Conservation (phyloP, 2,797 vertebrate genomes). For the Coregonus suidteri region DNA sequence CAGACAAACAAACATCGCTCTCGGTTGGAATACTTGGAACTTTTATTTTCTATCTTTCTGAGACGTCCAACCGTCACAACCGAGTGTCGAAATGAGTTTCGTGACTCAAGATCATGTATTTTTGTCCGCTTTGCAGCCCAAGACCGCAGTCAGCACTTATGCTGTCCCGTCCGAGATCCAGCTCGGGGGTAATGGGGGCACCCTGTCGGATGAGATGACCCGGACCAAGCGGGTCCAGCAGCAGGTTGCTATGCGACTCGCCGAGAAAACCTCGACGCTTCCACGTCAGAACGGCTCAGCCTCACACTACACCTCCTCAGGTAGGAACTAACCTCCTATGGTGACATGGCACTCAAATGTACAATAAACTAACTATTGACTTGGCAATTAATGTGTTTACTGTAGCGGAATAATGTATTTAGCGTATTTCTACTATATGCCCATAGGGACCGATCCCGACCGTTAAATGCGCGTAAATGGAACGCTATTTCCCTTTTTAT, state of each 20-base stretch:
- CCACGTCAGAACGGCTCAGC: conserved; percentile 69
- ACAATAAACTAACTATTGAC: too few species aligned
- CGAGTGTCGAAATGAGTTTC: conserved; percentile 55
- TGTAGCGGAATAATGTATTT: too few species aligned
- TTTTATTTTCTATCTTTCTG: neutral
- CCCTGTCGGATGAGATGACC: conserved; percentile 63
- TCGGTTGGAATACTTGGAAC: neutral
- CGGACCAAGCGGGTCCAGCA: conserved; percentile 85
- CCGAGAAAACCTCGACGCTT: conserved; percentile 75
- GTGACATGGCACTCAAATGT: neutral
- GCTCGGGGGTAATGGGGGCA: conserved; percentile 71
- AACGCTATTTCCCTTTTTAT: too few species aligned
- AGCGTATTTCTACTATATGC: too few species aligned
- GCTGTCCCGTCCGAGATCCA: conserved; percentile 85
- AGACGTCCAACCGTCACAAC: too few species aligned
- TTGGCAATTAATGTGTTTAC: too few species aligned
- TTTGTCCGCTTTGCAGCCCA: conserved; percentile 88
- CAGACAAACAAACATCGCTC: neutral
- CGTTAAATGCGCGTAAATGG: too few species aligned
- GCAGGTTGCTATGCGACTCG: conserved; percentile 88
- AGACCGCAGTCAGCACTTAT: conserved; percentile 84
- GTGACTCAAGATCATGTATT: conserved; percentile 71
- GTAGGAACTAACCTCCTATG: conserved; percentile 49
- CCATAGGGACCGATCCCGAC: too few species aligned
- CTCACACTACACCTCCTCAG: conserved; percentile 62